Base-by-base conservation (phyloP, 2,888 invertebrate genomes). In the Cremastobaeus sp. region DNA sequence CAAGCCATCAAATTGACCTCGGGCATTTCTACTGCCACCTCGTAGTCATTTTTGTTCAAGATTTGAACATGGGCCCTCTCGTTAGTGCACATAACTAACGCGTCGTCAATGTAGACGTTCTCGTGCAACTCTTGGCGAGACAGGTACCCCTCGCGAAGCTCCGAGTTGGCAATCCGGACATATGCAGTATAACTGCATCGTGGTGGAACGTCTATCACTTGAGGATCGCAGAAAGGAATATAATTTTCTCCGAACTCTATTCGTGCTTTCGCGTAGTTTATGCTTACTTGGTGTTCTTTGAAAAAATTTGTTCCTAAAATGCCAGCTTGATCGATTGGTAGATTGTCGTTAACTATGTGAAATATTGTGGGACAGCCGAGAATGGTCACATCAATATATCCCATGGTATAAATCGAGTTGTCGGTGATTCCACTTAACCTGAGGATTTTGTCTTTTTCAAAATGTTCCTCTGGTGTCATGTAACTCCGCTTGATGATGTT, bases 371-470 rank as follows among this genome's bases (percentile, higher is more conserved):
- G 2, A 15, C 39, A 20, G 0, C 48, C 39, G 6, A 62, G 47
- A 8, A 71, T 18, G 0, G 34, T 1, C 1, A 66, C 17, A 12
- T 25, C 6, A 1, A 69, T 41, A 32, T 55, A 39, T 3, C 72
- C 75, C 0, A 21, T 4, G 2, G 50, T 54, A n/a, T 34, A 14
- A 0, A 76, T 41, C 9, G 37, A 45, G 25, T 47, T 8, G 4
- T 47, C 43, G 0, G 59, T 73, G 1, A 69, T 69, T 14, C 72
- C 60, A 5, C 59, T 52, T 21, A 76, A 14, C 48, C 57, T 28
- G 0, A 75, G 17, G 2, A 43, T 54, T 34, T 20, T 32, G 3
- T 59, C 20, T 2, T 6, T 4, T 32, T 62, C 30, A 8, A 70
- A 47, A 1, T 12, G 0, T 12, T 34, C 0, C 3, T 37, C 35